Conservation (phyloP, 2,888 invertebrate species). For the Exocentrus adspersus region DNA sequence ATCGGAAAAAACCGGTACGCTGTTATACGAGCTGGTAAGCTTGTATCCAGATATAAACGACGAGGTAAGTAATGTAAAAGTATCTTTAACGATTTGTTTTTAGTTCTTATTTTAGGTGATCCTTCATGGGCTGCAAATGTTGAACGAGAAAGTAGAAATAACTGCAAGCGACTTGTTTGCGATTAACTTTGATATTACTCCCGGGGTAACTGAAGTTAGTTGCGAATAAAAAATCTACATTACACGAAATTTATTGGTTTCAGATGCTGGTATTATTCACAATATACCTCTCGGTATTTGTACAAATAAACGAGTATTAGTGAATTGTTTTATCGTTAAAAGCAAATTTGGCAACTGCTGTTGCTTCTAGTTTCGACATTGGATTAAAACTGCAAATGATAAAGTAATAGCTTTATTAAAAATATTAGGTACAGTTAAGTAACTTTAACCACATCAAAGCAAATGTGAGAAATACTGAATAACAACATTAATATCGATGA, state of each 20-base stretch:
- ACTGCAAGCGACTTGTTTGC: slow-evolving; percentile 4
- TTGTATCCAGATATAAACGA: slow-evolving; percentile 1
- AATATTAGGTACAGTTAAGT: slow-evolving; percentile 61
- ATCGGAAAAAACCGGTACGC: neutral
- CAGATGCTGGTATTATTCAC: neutral
- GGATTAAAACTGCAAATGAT: neutral
- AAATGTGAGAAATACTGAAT: slow-evolving; percentile 48
- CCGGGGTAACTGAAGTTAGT: neutral
- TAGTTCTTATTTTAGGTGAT: slow-evolving; percentile 5
- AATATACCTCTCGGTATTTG: slow-evolving; percentile 9
- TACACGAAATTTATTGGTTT: neutral
- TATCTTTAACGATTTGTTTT: neutral
- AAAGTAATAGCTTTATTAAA: slow-evolving; percentile 58
- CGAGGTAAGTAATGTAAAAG: neutral
- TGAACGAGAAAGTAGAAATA: slow-evolving; percentile 8
- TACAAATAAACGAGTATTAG: slow-evolving; percentile 12
- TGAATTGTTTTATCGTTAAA: too few species aligned
- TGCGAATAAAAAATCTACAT: neutral
- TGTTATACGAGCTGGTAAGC: neutral
- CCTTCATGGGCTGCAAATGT: slow-evolving; percentile 6
- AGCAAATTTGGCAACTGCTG: too few species aligned
- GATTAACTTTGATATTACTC: neutral
- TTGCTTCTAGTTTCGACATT: too few species aligned
- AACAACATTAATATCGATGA: slow-evolving; percentile 48
- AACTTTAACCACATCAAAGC: slow-evolving; percentile 59